phyloP scores from a whole-genome alignment of 2,888 invertebrate genomes.

The Spodoptera picta region DNA sequence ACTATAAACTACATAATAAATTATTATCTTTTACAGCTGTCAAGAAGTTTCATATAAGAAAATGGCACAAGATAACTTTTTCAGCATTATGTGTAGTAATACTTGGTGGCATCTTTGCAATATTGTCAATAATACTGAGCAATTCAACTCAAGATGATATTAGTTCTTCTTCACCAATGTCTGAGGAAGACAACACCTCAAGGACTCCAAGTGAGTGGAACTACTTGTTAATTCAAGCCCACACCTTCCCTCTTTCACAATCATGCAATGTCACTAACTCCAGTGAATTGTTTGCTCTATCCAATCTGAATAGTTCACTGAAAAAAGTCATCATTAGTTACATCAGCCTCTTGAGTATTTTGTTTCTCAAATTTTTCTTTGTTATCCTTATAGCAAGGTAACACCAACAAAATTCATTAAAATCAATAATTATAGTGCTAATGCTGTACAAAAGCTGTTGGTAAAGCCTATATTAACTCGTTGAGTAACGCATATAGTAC shows the following conservation, averaged over 20 bases:
- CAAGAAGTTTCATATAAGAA: constrained; percentile 63
- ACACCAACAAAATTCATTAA: no score
- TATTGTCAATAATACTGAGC: constrained; percentile 67
- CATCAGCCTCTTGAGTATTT: background rate
- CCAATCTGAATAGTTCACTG: background rate
- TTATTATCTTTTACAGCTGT: constrained; percentile 62
- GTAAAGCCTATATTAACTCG: no score
- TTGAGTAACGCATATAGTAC: no score
- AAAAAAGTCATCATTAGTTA: background rate
- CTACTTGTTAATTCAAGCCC: background rate
- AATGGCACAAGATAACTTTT: constrained; percentile 75
- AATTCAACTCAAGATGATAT: constrained; percentile 57
- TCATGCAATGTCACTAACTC: constrained; percentile 30
- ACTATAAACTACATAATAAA: background rate
- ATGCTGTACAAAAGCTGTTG: no score
- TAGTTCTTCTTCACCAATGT: constrained; percentile 33
- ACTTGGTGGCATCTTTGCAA: constrained; percentile 71
- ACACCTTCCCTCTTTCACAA: background rate
- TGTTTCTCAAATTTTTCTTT: no score
- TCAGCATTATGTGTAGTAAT: constrained; percentile 69
- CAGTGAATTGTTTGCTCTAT: background rate
- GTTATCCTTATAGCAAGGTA: no score
- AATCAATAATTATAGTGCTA: no score
- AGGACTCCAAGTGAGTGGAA: constrained; percentile 56
- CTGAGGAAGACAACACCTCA: constrained; percentile 49